phyloP scores from a whole-genome alignment of 1,140 invertebrate genomes.

The Archegozetes longisetosus region DNA sequence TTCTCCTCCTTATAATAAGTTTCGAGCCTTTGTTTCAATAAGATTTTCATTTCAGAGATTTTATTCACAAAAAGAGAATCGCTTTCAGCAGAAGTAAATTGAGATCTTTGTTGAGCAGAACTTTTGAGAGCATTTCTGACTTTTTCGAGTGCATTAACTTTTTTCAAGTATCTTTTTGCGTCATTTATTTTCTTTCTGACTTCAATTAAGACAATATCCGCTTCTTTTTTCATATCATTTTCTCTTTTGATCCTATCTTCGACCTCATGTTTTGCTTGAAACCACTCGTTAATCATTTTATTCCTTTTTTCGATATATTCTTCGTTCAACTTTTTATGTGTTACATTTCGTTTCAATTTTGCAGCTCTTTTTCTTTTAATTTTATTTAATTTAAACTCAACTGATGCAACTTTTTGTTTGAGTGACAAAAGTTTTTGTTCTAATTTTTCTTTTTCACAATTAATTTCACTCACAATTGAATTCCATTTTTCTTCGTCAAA shows the following conservation, averaged over 20 bases:
- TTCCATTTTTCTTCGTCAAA: not conserved
- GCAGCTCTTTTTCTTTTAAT: not conserved
- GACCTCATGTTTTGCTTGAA: not conserved
- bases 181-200: not conserved
- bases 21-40: not conserved
- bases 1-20: not conserved
- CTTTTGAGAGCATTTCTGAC: not conserved
- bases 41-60: not conserved
- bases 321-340: not conserved
- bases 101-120: not conserved
- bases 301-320: not conserved
- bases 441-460: not conserved
- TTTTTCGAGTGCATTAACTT: not conserved
- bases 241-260: not conserved
- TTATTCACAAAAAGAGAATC: not conserved
- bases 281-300: not conserved
- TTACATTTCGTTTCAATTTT: not conserved
- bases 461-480: not conserved
- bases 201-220: not conserved
- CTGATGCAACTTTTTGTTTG: not conserved
- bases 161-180: not conserved
- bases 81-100: not conserved
- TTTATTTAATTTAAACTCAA: not conserved
- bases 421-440: not conserved
- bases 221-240: not conserved